A percentile compares a stretch with the other conserved stretches of the same genome.
Evolutionary conservation across 2,888 invertebrate species (phyloP).

Genomic region (Drosophila austrosaltans): DNA sequence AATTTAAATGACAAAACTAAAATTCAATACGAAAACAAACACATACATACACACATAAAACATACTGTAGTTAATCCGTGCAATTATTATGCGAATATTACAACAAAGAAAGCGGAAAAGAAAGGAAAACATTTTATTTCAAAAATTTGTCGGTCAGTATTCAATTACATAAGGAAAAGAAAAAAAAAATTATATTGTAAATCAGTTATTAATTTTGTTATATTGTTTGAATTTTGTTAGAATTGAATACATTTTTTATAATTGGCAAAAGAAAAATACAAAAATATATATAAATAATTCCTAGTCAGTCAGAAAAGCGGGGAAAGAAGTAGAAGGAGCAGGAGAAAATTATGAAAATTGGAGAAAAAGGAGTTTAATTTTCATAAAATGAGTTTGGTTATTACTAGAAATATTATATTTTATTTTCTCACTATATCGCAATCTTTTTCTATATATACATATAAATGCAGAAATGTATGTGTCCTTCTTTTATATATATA

Average conservation of each 20-base stretch:
- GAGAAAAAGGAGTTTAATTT: slow-evolving; percentile 48
- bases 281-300: neutral
- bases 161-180: slow-evolving; percentile 63
- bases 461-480: slow-evolving; percentile 43
- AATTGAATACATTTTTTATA: slow-evolving; percentile 32
- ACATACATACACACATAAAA: neutral
- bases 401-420: slow-evolving; percentile 12
- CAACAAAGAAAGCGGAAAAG: slow-evolving; percentile 24
- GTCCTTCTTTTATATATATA: slow-evolving; percentile 34
- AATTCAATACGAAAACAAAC: slow-evolving; percentile 30
- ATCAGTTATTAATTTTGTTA: slow-evolving; percentile 46
- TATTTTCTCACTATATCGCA: slow-evolving; percentile 7
- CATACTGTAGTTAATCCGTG: slow-evolving; percentile 1
- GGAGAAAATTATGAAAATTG: neutral
- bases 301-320: slow-evolving; percentile 49
- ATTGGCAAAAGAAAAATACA: slow-evolving; percentile 35
- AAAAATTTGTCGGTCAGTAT: slow-evolving; percentile 74
- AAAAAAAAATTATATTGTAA: slow-evolving; percentile 49
- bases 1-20: slow-evolving; percentile 45
- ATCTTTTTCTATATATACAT: slow-evolving; percentile 17
- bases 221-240: slow-evolving; percentile 37
- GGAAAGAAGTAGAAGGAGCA: neutral
- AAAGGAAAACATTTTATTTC: slow-evolving; percentile 59
- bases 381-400: slow-evolving; percentile 26
- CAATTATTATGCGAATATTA: slow-evolving; percentile 58